A percentile compares a stretch with the other conserved stretches of the same genome.
phyloP scores from a whole-genome alignment of 2,888 invertebrate genomes.

The Mesopsocus fuscifrons region DNA sequence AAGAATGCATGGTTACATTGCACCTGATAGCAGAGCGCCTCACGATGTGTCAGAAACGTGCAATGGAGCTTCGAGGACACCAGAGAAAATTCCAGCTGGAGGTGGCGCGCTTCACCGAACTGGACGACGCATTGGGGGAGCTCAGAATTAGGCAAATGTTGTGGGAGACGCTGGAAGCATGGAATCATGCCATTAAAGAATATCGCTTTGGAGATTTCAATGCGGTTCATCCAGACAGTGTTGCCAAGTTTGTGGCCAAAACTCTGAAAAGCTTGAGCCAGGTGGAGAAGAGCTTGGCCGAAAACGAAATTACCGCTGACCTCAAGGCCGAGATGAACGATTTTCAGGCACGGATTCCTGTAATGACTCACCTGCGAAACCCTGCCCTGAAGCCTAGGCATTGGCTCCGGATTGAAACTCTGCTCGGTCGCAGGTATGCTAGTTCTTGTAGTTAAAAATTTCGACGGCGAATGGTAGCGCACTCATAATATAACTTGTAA shows the following conservation, averaged over 20 bases:
- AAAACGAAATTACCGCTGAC: conserved; percentile 56
- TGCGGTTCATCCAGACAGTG: conserved; percentile 50
- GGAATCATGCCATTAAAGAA: conserved; percentile 31
- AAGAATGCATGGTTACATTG: conserved; percentile 41
- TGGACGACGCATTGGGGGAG: conserved; percentile 62
- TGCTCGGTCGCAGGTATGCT: conserved; percentile 26
- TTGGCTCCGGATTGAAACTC: conserved; percentile 62
- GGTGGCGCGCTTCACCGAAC: conserved; percentile 57
- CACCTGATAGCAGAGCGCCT: conserved; percentile 42
- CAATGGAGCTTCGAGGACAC: conserved; percentile 55
- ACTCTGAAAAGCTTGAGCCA: conserved; percentile 53
- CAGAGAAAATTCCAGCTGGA: conserved; percentile 78
- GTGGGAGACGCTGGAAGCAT: conserved; percentile 53
- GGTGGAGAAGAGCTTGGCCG: conserved; percentile 66
- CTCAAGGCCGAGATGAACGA: conserved; percentile 58
- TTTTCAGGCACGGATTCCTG: conserved; percentile 62
- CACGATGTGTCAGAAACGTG: conserved; percentile 39
- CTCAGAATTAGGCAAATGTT: conserved; percentile 59
- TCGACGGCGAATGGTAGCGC: too few species aligned
- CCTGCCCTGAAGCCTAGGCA: conserved; percentile 60
- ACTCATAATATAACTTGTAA: too few species aligned
- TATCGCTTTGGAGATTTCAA: conserved; percentile 32
- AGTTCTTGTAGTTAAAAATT: too few species aligned
- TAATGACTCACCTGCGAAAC: conserved; percentile 62
- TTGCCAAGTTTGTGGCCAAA: conserved; percentile 41